phyloP scores from a whole-genome alignment of 2,113 vertebrate genomes.

The Mustelus asterias region DNA sequence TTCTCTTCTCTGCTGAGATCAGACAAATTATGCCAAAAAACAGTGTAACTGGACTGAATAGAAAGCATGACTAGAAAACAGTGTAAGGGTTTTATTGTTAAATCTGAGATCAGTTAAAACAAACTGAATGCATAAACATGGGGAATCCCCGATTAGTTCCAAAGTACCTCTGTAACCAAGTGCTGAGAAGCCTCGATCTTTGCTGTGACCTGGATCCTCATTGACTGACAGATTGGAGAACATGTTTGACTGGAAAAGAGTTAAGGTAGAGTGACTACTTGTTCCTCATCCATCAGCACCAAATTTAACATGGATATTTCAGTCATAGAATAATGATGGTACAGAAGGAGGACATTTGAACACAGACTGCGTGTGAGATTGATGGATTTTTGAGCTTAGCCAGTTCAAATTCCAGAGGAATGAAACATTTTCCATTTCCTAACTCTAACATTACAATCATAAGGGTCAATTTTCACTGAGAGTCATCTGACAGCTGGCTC shows the following conservation, averaged over 20 bases:
- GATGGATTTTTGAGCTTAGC: neutral
- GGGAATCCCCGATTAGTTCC: neutral
- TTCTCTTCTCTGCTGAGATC: neutral
- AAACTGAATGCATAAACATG: neutral
- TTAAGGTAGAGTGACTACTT: neutral
- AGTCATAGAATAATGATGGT: neutral
- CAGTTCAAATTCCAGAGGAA: neutral
- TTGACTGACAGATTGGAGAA: slow-evolving; percentile 18
- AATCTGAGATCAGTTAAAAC: neutral
- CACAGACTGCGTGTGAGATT: neutral
- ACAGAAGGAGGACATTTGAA: neutral
- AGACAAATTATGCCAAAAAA: too few relatives aligned
- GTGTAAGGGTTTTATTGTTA: neutral
- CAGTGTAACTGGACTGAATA: neutral
- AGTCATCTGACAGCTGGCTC: neutral
- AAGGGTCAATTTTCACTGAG: neutral
- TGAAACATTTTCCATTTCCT: neutral
- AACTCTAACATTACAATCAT: neutral
- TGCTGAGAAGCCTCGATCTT: neutral
- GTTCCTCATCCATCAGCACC: neutral
- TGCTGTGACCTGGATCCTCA: neutral
- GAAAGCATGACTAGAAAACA: neutral
- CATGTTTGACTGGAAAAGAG: neutral
- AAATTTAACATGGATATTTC: neutral
- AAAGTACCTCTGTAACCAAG: slow-evolving; percentile 1